Evolutionary conservation across 2,888 invertebrate genomes (phyloP), one percentile per base, ranked within the genome.

Genomic region (Sceliomorpha sp.): DNA sequence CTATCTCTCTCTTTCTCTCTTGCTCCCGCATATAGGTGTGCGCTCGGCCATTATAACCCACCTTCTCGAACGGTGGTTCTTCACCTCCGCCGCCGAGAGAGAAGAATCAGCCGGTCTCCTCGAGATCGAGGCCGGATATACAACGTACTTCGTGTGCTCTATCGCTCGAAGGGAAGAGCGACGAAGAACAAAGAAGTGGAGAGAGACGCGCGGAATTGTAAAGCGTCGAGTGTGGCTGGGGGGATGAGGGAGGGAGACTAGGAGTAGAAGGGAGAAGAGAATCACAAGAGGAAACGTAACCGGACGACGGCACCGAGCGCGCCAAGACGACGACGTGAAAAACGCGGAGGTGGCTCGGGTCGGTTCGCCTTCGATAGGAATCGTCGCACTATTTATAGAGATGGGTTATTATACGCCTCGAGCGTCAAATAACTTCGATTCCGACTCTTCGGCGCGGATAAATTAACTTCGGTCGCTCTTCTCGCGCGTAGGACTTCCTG

Each of bases 331-430:
- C 24, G 37, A n/a, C 34, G 36, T 20, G 34, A 42, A 55, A 40
- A 15, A 31, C 2, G 10, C 10, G 4, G 3, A 20, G 39, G 50
- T 50, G 31, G 36, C 44, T 40, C 39, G 36, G 55, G 44, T 39
- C 34, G 50, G 36, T 20, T 24, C 39, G 37, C 39, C 27, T 34
- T 56, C 50, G 60, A 32, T 44, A 20, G 59, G 39, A 47, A 60
- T 36, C 51, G 40, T 45, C 51, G 29, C 20, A 59, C 60, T 70
- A 67, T 71, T 72, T 64, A 69, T 66, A 64, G 58, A 62, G 50
- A 48, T 50, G 62, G 66, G 53, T 73, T 70, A 72, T 70, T 74
- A 72, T 66, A 39, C 59, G 72, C 74, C 72, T 34, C 63, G 40
- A 60, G 73, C 69, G 44, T 42, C 13, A 6, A 36, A 20, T 20